phyloP scores from a whole-genome alignment of 2,888 invertebrate genomes.

The Erebia aethiops region DNA sequence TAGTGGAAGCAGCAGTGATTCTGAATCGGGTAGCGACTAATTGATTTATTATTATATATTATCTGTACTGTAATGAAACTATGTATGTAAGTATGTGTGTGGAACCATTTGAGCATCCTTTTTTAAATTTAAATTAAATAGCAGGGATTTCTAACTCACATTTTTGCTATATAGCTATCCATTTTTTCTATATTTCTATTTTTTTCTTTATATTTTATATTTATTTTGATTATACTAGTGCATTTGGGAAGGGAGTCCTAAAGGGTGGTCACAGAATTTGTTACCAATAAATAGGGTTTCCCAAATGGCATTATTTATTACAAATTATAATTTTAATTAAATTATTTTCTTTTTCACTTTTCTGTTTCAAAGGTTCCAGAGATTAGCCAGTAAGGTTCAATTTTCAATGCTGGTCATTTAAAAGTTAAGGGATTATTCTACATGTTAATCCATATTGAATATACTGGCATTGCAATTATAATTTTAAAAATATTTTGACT shows the following conservation, averaged over 20 bases:
- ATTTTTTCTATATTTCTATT: not conserved
- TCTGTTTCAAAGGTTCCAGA: conserved; percentile 21
- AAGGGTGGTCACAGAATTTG: too few species aligned
- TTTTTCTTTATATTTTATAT: conserved; percentile 8
- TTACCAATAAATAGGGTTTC: too few species aligned
- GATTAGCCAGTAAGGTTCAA: conserved; percentile 43
- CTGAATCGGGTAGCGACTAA: conserved; percentile 58
- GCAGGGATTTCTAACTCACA: not conserved
- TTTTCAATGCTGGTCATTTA: conserved; percentile 53
- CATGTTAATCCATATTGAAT: conserved; percentile 29
- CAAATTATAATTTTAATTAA: too few species aligned
- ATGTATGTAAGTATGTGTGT: conserved; percentile 7
- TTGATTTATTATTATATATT: conserved; percentile 33
- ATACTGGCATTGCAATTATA: conserved; percentile 32
- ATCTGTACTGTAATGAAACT: not conserved
- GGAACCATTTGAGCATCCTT: conserved; percentile 23
- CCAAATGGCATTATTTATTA: too few species aligned
- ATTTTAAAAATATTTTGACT: conserved; percentile 39
- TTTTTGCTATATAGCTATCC: not conserved
- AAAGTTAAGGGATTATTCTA: conserved; percentile 35
- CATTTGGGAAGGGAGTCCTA: too few species aligned
- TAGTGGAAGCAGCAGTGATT: conserved; percentile 53
- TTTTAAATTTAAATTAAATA: conserved; percentile 11
- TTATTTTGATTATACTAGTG: not conserved
- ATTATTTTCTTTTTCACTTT: conserved; percentile 14